Conservation (phyloP, 2,797 vertebrate genomes). For the Mormyrops boulengeri region DNA sequence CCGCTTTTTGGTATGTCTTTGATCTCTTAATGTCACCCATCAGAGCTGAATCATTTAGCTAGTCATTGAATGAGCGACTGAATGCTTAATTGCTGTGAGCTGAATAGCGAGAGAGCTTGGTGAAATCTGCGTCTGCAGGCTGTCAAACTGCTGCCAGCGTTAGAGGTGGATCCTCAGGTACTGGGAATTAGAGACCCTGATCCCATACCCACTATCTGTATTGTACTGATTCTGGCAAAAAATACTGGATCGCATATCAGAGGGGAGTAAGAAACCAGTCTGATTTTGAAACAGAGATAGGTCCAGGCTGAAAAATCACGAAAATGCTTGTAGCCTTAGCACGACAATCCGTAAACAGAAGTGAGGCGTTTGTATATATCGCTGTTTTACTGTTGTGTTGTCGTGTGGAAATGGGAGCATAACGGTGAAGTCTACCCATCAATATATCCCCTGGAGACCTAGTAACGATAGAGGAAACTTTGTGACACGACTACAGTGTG, state of each 20-base stretch:
- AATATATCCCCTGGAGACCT: too few species aligned
- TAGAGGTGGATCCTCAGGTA: neutral
- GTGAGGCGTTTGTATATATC: neutral
- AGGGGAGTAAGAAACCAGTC: neutral
- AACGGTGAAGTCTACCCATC: neutral
- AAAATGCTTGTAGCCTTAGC: neutral
- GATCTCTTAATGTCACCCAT: neutral
- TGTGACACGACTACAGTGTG: neutral
- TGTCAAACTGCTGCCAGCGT: neutral
- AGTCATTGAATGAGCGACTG: neutral
- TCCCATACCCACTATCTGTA: neutral
- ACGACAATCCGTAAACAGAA: neutral
- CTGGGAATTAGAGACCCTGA: neutral
- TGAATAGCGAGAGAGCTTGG: neutral
- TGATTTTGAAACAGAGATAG: neutral
- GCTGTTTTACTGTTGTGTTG: neutral
- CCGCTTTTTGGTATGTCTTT: neutral
- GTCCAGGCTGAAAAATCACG: neutral
- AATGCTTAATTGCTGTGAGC: neutral
- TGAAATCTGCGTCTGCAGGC: neutral
- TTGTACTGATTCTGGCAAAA: neutral
- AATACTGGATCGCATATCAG: neutral
- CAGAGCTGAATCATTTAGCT: neutral
- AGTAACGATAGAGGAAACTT: neutral
- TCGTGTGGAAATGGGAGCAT: neutral